These are phyloP conservation scores for Amblyteles armatorius DNA, from an alignment of 2,888 invertebrate genomes.

Conservation along the genomic window DNA sequence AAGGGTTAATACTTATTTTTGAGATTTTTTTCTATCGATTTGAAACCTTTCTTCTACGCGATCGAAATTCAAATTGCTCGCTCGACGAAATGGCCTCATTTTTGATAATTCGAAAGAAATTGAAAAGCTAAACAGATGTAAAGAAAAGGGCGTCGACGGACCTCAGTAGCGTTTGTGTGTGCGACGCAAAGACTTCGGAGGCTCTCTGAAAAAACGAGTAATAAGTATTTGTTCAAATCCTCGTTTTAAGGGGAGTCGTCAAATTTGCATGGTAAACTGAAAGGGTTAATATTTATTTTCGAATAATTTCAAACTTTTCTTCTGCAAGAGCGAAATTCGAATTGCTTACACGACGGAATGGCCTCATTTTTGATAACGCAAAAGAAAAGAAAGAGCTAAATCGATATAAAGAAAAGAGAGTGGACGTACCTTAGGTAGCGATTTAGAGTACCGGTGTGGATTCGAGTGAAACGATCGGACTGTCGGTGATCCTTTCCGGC, in stretches of 20 bases:
- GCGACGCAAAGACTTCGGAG: not conserved
- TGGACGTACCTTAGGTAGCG: not conserved
- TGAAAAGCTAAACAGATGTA: not conserved
- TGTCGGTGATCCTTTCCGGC: slow-evolving; percentile 4
- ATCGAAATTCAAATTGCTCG: not conserved
- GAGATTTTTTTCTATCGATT: not conserved
- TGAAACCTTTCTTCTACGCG: no score
- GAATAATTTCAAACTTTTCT: not conserved
- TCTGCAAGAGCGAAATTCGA: not conserved
- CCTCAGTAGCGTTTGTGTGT: not conserved
- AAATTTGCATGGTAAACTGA: not conserved
- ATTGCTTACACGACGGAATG: not conserved
- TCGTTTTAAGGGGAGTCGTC: not conserved
- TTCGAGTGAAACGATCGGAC: slow-evolving; percentile 29
- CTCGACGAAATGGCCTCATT: not conserved
- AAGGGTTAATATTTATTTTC: not conserved
- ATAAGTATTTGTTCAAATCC: not conserved
- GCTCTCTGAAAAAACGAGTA: not conserved
- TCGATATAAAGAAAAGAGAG: not conserved
- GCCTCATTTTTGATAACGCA: not conserved
- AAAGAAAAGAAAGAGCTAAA: not conserved
- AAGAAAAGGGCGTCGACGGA: not conserved
- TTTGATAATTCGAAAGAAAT: not conserved
- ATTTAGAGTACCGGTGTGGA: slow-evolving; percentile 4
- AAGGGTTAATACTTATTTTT: not conserved